A percentile compares a stretch with the other conserved stretches of the same genome.
Evolutionary conservation across 2,888 invertebrate genomes (phyloP).

Genomic region (Diabrotica balteata): DNA sequence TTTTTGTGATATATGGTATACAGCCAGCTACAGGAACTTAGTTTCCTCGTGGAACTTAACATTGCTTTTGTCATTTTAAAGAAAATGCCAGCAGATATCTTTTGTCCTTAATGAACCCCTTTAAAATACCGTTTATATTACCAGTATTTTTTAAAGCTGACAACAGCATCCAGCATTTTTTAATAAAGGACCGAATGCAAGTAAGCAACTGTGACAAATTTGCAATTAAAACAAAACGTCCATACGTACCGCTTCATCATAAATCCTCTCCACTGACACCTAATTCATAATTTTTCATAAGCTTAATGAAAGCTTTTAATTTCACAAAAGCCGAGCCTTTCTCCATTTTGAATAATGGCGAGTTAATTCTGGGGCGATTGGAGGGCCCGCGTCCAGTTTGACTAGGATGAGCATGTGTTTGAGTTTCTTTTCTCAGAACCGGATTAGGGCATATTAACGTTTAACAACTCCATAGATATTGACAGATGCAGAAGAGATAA

Average conservation of each 20-base stretch:
- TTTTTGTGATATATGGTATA: no score
- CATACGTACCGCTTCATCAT: conserved; percentile 22
- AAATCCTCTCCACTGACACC: conserved; percentile 30
- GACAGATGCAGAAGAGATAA: no score
- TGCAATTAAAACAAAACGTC: conserved; percentile 25
- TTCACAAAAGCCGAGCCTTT: conserved; percentile 39
- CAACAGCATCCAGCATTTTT: not conserved
- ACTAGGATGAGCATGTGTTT: conserved; percentile 40
- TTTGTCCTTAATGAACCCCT: no score
- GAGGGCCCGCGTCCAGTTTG: conserved; percentile 37
- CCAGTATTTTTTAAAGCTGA: no score
- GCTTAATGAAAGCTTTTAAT: conserved; percentile 45
- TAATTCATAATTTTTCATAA: conserved; percentile 42
- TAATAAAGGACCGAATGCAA: conserved; percentile 13
- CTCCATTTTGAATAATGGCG: conserved; percentile 50
- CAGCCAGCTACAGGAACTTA: no score
- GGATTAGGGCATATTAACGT: not conserved
- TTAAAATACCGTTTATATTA: no score
- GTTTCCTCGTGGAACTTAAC: no score
- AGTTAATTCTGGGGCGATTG: conserved; percentile 49
- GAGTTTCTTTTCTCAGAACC: conserved; percentile 2
- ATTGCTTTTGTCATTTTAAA: no score
- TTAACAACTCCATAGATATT: no score
- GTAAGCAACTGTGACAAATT: conserved; percentile 27
- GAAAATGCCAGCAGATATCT: no score